Evolutionary conservation across 2,888 invertebrate species (phyloP).

Genomic region (Xylocampa areola): DNA sequence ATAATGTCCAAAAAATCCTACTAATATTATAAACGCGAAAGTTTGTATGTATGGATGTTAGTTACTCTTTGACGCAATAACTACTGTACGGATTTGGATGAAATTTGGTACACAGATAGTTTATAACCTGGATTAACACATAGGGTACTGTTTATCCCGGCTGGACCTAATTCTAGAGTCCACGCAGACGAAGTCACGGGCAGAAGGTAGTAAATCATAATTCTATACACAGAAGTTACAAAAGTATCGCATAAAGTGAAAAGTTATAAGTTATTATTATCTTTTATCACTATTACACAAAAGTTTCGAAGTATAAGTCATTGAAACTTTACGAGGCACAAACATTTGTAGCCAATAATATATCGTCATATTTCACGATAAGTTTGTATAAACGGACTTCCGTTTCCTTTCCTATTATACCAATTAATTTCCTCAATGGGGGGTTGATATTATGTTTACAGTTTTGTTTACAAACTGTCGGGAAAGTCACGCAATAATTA

Average conservation of each 20-base stretch:
- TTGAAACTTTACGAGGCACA: constrained; percentile 14
- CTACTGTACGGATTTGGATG: too few relatives aligned
- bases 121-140: too few relatives aligned
- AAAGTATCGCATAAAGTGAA: background rate
- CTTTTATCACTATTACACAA: background rate
- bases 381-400: constrained; percentile 7
- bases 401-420: constrained; percentile 13
- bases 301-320: constrained; percentile 10
- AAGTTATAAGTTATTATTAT: background rate
- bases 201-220: too few relatives aligned
- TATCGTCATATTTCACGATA: constrained; percentile 24
- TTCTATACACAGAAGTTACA: background rate
- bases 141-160: too few relatives aligned
- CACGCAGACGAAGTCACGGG: background rate
- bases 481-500: constrained; percentile 4
- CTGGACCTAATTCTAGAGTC: too few relatives aligned
- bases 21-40: too few relatives aligned
- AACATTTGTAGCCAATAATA: constrained; percentile 23
- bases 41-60: too few relatives aligned
- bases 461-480: constrained; percentile 39
- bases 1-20: too few relatives aligned
- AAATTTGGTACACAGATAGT: too few relatives aligned
- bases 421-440: constrained; percentile 29
- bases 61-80: too few relatives aligned
- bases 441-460: background rate